Base-by-base conservation (phyloP, 2,113 vertebrate species). In the Calidris pygmaea region DNA sequence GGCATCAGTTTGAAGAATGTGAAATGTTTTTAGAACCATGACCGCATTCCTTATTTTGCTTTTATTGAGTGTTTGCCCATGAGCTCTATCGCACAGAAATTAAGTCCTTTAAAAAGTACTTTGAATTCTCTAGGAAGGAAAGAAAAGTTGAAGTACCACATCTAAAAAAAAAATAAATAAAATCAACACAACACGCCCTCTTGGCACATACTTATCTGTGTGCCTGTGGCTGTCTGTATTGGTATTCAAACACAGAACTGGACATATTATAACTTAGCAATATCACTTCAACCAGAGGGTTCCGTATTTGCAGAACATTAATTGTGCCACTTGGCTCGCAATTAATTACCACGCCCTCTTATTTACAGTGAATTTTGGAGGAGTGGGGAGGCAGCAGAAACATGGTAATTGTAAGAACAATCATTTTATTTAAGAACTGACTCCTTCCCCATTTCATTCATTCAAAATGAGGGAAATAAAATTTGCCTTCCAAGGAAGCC, bases 21-120 rank as follows among this genome's bases (percentile, higher is more conserved):
- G 30, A 92, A 78, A 89, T 32, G 78, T 32, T 90, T 96, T 90
- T 41, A 94, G 90, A 93, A 85, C 75, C 58, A 55, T 70, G 78
- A 93, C 65, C 65, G 27, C 58, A 67, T 75, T 96, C 68, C 48
- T 89, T 78, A 73, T 73, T 92, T 94, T 87, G 67, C 71, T 55
- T 89, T 90, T 93, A 39, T 63, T 81, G 43, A 93, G 45, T 52
- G 68, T 58, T 92, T 90, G 60, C 58, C 70, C 50, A 48, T 21
- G 48, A 94, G 62, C 29, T 48, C 26, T 43, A 50, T 6, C 82
- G 67, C 52, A 74, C 15, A 56, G 66, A 94, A 94, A 81, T 85
- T 26, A 83, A 84, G 22, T 60, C 26, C 45, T 84, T 86, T 26
- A 56, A 43, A 73, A 93, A 71, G 12, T 34, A 67, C 39, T 90